Evolutionary conservation across 2,113 vertebrate genomes (phyloP), one percentile per base, ranked within the genome.

Genomic region (Xenopus tropicalis): DNA sequence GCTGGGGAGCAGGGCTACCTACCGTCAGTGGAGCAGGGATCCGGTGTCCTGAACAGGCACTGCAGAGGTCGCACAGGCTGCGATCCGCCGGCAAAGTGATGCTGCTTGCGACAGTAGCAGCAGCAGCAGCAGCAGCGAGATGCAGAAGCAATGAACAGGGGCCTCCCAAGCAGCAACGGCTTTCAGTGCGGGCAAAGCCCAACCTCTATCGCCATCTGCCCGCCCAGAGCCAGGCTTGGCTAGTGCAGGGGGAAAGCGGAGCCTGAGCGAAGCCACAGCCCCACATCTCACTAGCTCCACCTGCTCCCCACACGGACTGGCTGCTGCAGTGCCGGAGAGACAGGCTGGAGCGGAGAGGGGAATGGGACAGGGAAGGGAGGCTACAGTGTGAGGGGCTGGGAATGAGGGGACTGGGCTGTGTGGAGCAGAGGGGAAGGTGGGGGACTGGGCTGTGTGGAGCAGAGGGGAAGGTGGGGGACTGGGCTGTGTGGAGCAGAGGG

Each of bases 81-180:
- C 29, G 67, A 74, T 74, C 72, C 72, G 68, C 72, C 61, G 59
- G 56, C 72, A 67, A 17, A 68, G 72, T 61, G 72, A 74, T 68
- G 72, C 48, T 72, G 61, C 71, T 44, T 72, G 71, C 72, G 67
- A 64, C 64, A 67, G 72, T 54, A 68, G 67, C 54, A 74, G 64
- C 11, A 46, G 11, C 11, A 11, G 44, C 44, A 29, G 25, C 29
- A 37, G 25, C 25, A 29, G 25, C 25, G 6, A 6, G 29, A 37
- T 5, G 29, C 29, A 37, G 23, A 46, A 52, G 65, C 64, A 42
- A 22, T 66, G 72, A 61, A 25, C 67, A 67, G 72, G 56, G 72
- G 43, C 65, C 65, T 61, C 72, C 65, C 72, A 51, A 63, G 71
- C 71, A 67, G 56, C 10, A 52, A 56, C 56, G 58, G 64, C 43